These are phyloP conservation scores for Heliothis subflexa DNA, from an alignment of 1,140 invertebrate genomes.

Conservation along the genomic window DNA sequence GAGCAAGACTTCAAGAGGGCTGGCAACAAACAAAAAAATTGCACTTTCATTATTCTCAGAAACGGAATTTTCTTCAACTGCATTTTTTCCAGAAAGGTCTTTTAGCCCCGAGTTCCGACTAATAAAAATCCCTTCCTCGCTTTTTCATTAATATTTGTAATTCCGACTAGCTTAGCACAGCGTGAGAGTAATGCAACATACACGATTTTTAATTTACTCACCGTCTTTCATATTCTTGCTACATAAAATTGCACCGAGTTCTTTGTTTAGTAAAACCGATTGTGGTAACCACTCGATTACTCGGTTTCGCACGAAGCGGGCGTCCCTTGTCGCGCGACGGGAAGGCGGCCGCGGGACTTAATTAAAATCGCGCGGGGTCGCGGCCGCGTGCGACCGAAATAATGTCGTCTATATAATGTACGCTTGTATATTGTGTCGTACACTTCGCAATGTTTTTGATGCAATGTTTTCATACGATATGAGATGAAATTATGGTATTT, in stretches of 20 bases:
- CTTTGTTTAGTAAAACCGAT: conserved; percentile 36
- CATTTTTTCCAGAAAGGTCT: not conserved
- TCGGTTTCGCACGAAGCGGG: conserved; percentile 18
- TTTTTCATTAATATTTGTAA: conserved; percentile 14
- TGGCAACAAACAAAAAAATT: too few relatives aligned
- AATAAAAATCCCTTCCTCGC: not conserved
- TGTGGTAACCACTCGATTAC: conserved; percentile 28
- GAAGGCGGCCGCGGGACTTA: conserved; percentile 28
- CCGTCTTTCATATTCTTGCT: conserved; percentile 5
- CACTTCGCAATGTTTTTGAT: not conserved
- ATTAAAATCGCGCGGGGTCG: conserved; percentile 32
- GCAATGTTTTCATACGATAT: too few relatives aligned
- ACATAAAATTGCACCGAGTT: conserved; percentile 17
- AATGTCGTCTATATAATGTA: not conserved
- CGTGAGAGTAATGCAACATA: conserved; percentile 13
- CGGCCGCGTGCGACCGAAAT: conserved; percentile 28
- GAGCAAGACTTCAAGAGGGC: too few relatives aligned
- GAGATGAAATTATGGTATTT: too few relatives aligned
- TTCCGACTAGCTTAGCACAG: not conserved
- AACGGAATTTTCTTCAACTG: not conserved
- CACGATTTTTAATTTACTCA: conserved; percentile 27
- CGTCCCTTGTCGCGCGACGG: conserved; percentile 28
- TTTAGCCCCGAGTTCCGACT: not conserved
- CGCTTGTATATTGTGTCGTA: not conserved
- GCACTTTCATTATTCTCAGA: too few relatives aligned